phyloP scores from a whole-genome alignment of 2,797 vertebrate genomes.

The Poecile montanus region DNA sequence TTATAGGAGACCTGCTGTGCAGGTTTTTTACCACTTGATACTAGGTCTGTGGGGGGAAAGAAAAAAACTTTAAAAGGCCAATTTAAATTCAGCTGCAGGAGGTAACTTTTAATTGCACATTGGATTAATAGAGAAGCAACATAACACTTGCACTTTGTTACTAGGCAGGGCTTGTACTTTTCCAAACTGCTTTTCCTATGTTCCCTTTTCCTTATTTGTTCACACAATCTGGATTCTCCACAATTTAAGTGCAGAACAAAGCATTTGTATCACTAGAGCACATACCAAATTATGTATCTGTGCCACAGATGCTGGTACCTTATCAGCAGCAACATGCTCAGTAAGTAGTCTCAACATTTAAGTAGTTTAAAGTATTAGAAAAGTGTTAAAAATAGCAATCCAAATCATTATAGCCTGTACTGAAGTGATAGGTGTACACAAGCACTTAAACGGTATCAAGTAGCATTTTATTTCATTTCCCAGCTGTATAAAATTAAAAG shows the following conservation, averaged over 20 bases:
- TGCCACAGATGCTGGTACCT: not conserved
- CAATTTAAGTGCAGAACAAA: not conserved
- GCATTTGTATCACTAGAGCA: not conserved
- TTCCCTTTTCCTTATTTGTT: not conserved
- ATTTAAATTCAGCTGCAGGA: conserved; percentile 47
- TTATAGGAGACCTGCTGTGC: not conserved
- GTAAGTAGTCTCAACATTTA: not conserved
- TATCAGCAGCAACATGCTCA: not conserved
- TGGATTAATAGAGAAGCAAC: conserved; percentile 29
- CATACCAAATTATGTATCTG: not conserved
- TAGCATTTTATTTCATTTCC: not conserved
- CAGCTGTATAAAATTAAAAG: not conserved
- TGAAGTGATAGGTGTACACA: not conserved
- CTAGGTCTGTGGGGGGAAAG: not conserved
- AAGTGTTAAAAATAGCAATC: not conserved
- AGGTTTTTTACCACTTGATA: conserved; percentile 13
- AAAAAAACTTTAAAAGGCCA: not conserved
- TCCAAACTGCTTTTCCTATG: not conserved
- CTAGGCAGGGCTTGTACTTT: conserved; percentile 33
- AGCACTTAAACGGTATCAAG: not conserved
- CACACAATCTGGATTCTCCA: not conserved
- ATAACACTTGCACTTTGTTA: conserved; percentile 7
- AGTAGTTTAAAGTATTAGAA: not conserved
- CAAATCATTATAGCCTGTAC: not conserved
- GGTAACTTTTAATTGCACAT: conserved; percentile 51